Conservation (phyloP, 2,797 vertebrate genomes). For the Xenopus petersii region DNA sequence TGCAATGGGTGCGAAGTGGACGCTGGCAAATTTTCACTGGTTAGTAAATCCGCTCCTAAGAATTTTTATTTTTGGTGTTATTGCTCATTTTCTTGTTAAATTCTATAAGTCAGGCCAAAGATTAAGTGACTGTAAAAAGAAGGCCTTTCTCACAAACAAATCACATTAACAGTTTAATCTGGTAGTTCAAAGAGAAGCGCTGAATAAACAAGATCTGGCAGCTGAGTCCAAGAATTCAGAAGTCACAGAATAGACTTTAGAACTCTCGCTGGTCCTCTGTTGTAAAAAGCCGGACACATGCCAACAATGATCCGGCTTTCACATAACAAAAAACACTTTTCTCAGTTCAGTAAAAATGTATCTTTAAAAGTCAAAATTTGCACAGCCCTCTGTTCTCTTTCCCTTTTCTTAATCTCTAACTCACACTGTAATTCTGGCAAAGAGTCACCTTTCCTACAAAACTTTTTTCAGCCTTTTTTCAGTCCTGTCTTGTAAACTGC, state of each 20-base stretch:
- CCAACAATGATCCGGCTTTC: conserved; percentile 52
- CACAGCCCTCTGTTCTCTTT: conserved; percentile 8
- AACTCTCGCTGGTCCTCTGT: conserved; percentile 2
- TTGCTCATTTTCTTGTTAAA: too few species aligned
- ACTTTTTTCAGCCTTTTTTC: conserved; percentile 41
- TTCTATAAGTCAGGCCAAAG: too few species aligned
- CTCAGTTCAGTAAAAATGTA: conserved; percentile 45
- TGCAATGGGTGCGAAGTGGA: too few species aligned
- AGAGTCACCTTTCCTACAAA: conserved; percentile 25
- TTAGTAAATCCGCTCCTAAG: too few species aligned
- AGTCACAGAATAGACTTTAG: conserved; percentile 45
- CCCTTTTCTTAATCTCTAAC: conserved; percentile 23
- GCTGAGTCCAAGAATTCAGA: conserved; percentile 54
- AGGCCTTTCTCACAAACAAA: too few species aligned
- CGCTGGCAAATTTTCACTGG: too few species aligned
- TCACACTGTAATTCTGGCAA: conserved; percentile 39
- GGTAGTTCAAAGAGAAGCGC: conserved; percentile 39
- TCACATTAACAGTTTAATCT: too few species aligned
- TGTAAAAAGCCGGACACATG: conserved; percentile 46
- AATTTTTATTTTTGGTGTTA: too few species aligned
- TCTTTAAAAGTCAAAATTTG: conserved; percentile 28
- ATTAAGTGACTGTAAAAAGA: too few species aligned
- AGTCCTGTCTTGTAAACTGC: conserved; percentile 54
- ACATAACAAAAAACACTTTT: conserved; percentile 50
- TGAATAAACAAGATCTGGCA: conserved; percentile 48